phyloP scores from a whole-genome alignment of 2,113 vertebrate genomes.

The Gadus macrocephalus region DNA sequence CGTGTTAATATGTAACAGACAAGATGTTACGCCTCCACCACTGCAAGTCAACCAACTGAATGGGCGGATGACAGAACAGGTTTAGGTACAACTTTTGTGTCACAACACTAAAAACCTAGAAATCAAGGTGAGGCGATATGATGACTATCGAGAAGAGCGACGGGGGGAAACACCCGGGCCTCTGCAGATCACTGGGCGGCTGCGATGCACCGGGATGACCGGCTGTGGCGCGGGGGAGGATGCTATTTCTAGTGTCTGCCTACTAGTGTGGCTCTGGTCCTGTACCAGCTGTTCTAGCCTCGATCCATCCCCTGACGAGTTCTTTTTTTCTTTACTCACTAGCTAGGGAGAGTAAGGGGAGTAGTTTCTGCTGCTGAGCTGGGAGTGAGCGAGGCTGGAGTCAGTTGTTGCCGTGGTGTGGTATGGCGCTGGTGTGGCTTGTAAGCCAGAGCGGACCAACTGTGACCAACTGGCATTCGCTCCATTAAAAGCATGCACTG shows the following conservation, averaged over 20 bases:
- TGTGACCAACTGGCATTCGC: slow-evolving; percentile 60
- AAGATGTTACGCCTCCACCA: too few species aligned
- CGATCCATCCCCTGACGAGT: slow-evolving; percentile 66
- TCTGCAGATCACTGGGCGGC: slow-evolving; percentile 13
- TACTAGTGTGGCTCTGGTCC: background rate
- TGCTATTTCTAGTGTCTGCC: slow-evolving; percentile 78
- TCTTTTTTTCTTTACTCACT: slow-evolving; percentile 69
- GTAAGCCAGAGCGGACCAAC: slow-evolving; percentile 52
- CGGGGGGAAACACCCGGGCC: slow-evolving; percentile 56
- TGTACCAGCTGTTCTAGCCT: slow-evolving; percentile 78
- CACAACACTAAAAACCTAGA: too few species aligned
- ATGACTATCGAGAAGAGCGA: background rate
- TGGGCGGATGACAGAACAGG: too few species aligned
- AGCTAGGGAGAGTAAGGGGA: slow-evolving; percentile 53
- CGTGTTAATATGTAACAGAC: background rate
- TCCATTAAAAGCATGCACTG: slow-evolving; percentile 53
- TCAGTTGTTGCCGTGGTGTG: slow-evolving; percentile 67
- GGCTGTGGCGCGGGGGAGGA: slow-evolving; percentile 25
- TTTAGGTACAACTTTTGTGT: too few species aligned
- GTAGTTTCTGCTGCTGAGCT: slow-evolving; percentile 68
- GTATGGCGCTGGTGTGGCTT: slow-evolving; percentile 40
- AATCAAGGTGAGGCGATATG: too few species aligned
- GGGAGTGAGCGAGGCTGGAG: slow-evolving; percentile 33
- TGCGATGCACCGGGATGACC: background rate
- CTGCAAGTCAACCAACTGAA: too few species aligned